Evolutionary conservation across 2,888 invertebrate genomes (phyloP), one percentile per base, ranked within the genome.

Genomic region (Aphidoletes aphidimyza): DNA sequence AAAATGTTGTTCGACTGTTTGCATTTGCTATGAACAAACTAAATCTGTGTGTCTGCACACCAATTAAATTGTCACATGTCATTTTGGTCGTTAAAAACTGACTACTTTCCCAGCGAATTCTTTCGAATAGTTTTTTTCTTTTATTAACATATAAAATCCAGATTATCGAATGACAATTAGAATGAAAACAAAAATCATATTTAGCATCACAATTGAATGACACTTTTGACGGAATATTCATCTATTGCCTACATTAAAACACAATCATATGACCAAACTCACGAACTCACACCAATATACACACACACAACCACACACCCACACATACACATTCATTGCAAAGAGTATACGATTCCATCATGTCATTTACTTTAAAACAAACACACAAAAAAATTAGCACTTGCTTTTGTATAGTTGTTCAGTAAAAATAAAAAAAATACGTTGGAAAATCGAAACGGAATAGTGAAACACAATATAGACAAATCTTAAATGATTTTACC

Each of bases 31-130:
- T n/a, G n/a, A n/a, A n/a, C n/a, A n/a, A n/a, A n/a, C n/a, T n/a
- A n/a, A n/a, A n/a, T n/a, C n/a, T n/a, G n/a, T n/a, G 22, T 54
- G 54, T 22, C 54, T n/a, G n/a, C 54, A 54, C 2, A 54, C 22
- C 2, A 3, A 22, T 54, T 22, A 11, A 47, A 47, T 11, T 47
- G 47, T 47, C 47, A 39, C 39, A 47, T 47, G 47, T 47, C 22
- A 54, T 54, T 54, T 54, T 54, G 3, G 3, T 54, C n/a, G n/a
- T n/a, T n/a, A n/a, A n/a, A n/a, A n/a, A n/a, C n/a, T 54, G 2
- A 54, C 54, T n/a, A 54, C 54, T 54, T 54, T 54, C 54, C 54
- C 54, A 54, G 22, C 54, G 54, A 54, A 22, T n/a, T n/a, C 54
- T 54, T 69, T 69, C 30, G 30, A 14, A 47, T 54, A 69, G n/a